Evolutionary conservation across 2,888 invertebrate genomes (phyloP), one percentile per base, ranked within the genome.

Genomic region (Holacanthella duospinosa): DNA sequence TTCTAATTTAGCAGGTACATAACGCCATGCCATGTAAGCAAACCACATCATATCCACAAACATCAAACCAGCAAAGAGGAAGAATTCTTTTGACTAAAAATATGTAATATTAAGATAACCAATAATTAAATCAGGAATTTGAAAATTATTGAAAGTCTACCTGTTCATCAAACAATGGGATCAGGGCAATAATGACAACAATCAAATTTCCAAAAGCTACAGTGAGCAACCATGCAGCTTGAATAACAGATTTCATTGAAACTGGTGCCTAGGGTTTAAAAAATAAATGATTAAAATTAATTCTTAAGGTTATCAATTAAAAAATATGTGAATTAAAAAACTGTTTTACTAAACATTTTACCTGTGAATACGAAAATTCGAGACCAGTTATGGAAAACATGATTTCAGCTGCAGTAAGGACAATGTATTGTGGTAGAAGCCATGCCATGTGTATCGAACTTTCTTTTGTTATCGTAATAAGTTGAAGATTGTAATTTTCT

Each of bases 321-420:
- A 55, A 55, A 55, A 24, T 28, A 28, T 55, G 27, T 26, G 6
- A 21, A 26, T 28, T 25, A 25, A n/a, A 54, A 24, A 54, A 16
- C 9, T 53, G 53, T 54, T 60, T 54, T 26, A 43, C 29, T 25
- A 24, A n/a, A 58, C 25, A 36, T 16, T 36, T 71, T 75, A 82
- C 82, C 80, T 83, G 93, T 0, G 94, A 90, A 78, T 93, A 97
- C 0, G 95, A 90, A 78, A 99, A 97, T 76, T 93, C 90, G 26
- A 97, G 80, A 0, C 96, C 96, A 0, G 96, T 95, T 28, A 97
- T 88, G 0, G 94, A 92, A 77, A 95, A 93, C 86, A 97, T 88
- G 53, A 97, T 88, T 78, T 99, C 97, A 0, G 86, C 96, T 74
- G 88, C 84, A 0, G 97, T 94, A 74, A 99, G 88, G n/a, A 95